Evolutionary conservation across 2,797 vertebrate species (phyloP).

Genomic region (Psittacula derbiana): DNA sequence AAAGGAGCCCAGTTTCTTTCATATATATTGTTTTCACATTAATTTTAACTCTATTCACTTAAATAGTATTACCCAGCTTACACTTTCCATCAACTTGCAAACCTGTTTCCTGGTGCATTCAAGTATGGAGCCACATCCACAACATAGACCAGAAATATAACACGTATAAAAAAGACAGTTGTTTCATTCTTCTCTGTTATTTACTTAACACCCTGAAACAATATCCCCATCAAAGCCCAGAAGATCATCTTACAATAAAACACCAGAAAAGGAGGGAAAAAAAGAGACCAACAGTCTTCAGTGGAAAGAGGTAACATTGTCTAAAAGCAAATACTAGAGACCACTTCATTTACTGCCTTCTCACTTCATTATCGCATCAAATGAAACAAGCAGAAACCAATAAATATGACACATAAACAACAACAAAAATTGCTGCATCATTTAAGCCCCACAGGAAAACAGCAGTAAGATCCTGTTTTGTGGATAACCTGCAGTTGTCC

Average conservation of each 20-base stretch:
- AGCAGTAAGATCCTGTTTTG: background rate
- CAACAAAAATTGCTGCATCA: background rate
- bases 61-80: background rate
- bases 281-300: background rate
- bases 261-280: background rate
- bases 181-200: background rate
- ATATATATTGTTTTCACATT: background rate
- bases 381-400: background rate
- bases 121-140: background rate
- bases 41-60: background rate
- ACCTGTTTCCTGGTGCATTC: background rate
- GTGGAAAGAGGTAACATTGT: background rate
- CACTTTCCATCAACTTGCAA: background rate
- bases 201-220: background rate
- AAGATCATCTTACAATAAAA: background rate
- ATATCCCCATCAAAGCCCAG: background rate
- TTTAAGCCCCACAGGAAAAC: background rate
- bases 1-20: background rate
- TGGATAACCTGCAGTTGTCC: background rate
- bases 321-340: background rate
- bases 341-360: background rate
- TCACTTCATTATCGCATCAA: background rate
- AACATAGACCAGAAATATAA: background rate
- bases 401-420: background rate
- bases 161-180: background rate